These are phyloP conservation scores for Myzus persicae DNA, from an alignment of 1,140 invertebrate genomes.

Conservation along the genomic window DNA sequence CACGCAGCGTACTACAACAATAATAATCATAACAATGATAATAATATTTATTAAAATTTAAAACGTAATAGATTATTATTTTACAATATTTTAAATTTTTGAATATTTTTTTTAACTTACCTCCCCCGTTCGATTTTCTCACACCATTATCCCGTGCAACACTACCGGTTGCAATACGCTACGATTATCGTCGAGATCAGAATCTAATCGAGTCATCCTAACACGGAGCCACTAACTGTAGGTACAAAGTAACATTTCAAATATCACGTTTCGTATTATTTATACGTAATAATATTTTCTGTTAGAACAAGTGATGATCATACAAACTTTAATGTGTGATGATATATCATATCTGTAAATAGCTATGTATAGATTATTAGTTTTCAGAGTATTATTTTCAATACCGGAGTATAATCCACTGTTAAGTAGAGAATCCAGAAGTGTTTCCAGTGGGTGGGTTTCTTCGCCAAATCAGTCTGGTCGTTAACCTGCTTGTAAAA, in stretches of 20 bases:
- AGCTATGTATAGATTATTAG: not conserved
- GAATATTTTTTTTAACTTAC: not conserved
- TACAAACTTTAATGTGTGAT: not conserved
- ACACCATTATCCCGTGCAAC: not conserved
- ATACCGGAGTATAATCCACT: not conserved
- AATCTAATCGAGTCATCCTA: not conserved
- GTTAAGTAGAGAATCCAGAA: too few relatives aligned
- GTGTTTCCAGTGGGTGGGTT: too few relatives aligned
- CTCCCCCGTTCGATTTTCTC: not conserved
- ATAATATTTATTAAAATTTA: not conserved
- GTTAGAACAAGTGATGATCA: not conserved
- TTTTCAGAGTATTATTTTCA: not conserved
- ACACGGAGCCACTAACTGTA: not conserved
- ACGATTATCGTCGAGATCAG: not conserved
- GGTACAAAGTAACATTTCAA: not conserved
- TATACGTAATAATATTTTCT: not conserved
- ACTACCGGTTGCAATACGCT: not conserved
- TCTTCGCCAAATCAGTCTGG: too few relatives aligned
- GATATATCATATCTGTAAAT: not conserved
- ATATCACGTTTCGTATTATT: not conserved
- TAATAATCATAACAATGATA: not conserved
- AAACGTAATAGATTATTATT: not conserved
- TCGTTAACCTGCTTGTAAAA: too few relatives aligned
- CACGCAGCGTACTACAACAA: not conserved
- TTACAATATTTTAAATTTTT: too few relatives aligned